Percentiles rank a stretch among this genome's conserved stretches.
These are phyloP conservation scores for Dysmachus trigonus DNA, from an alignment of 2,888 invertebrate species.

Conservation along the genomic window DNA sequence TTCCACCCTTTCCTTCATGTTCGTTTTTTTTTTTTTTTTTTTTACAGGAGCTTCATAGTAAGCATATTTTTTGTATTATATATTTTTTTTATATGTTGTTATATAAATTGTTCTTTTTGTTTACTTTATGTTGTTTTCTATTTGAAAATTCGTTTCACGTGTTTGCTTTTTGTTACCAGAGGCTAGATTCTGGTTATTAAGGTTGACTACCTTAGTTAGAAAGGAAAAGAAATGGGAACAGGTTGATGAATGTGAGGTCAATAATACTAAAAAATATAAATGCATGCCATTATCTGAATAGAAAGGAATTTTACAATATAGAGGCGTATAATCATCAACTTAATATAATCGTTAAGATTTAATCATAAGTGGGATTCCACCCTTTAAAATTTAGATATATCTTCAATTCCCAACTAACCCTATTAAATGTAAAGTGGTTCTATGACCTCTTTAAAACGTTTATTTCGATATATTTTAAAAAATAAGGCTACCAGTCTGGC, in stretches of 20 bases:
- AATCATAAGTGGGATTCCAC: no score
- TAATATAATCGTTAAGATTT: no score
- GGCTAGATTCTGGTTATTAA: neutral
- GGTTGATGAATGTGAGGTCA: neutral
- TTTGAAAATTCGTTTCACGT: constrained; percentile 63
- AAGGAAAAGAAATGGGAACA: neutral
- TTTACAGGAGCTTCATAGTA: constrained; percentile 19
- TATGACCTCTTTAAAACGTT: no score
- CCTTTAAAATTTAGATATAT: no score
- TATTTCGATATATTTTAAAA: no score
- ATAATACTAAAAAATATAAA: neutral
- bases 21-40: neutral
- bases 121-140: constrained; percentile 55
- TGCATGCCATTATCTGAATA: neutral
- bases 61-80: constrained; percentile 34
- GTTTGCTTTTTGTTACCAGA: constrained; percentile 54
- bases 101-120: constrained; percentile 18
- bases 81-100: constrained; percentile 17
- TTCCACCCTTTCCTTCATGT: neutral
- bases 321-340: no score
- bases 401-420: no score
- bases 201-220: neutral
- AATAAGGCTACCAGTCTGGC: no score
- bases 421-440: no score
- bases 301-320: no score